These are phyloP conservation scores for Rhynchomys soricoides DNA, from an alignment of 2,113 vertebrate species.

Conservation along the genomic window DNA sequence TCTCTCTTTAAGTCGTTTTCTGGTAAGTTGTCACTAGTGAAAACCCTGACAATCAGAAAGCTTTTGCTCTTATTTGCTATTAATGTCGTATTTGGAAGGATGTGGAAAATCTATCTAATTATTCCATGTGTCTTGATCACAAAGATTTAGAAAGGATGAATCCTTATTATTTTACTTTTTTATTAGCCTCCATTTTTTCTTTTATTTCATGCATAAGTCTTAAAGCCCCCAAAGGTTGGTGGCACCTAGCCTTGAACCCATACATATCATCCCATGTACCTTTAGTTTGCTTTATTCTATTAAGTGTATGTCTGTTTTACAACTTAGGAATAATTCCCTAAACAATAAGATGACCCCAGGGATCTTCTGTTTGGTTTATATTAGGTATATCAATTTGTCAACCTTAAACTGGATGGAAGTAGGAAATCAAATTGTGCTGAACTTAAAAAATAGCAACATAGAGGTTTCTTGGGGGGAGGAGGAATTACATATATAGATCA, in stretches of 20 bases:
- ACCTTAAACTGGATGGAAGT: background rate
- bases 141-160: background rate
- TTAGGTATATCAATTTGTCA: constrained; percentile 5
- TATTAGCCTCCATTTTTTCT: background rate
- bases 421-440: background rate
- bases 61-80: background rate
- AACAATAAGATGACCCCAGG: background rate
- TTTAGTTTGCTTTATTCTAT: background rate
- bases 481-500: background rate
- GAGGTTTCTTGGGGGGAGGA: background rate
- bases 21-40: background rate
- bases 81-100: background rate
- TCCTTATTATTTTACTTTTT: background rate
- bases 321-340: background rate
- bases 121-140: background rate
- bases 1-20: background rate
- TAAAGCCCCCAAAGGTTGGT: background rate
- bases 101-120: background rate
- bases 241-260: background rate
- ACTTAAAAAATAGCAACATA: background rate
- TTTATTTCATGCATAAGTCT: background rate
- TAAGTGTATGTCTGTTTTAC: background rate
- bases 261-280: background rate
- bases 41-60: background rate
- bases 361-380: constrained; percentile 8